Base-by-base conservation (phyloP, 1,140 invertebrate genomes). In the Notospermus geniculatus region DNA sequence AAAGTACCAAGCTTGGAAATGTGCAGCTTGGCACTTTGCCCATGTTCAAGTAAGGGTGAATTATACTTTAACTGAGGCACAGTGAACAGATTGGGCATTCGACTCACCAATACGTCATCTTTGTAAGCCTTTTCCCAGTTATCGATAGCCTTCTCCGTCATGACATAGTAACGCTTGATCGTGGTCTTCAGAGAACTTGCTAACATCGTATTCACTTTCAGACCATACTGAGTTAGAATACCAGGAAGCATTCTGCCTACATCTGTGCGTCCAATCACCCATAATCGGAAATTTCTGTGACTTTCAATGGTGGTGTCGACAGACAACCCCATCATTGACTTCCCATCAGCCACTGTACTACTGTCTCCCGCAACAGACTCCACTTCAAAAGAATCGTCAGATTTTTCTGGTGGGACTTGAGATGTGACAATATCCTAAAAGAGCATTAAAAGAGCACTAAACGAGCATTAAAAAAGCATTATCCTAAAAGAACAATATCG, bases 241-340 rank as follows among this genome's bases (percentile, higher is more conserved):
- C 74, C 73, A 68, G 75, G 75, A 28, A 77, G 66, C 22, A 72
- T 63, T 25, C 70, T 64, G 9, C 67, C 67, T 23, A 56, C 65
- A 39, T 73, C 68, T 7, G 70, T 66, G 46, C 66, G 63, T 17
- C 72, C 74, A 13, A 71, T 74, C 22, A 76, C 68, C 76, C 76
- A 78, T 9, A 78, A 62, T 22, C 76, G 61, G 66, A 78, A 78
- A 9, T 50, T 67, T 13, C 67, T 56, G 36, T 71, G 59, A 9
- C 74, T 72, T 1, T 27, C 54, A 58, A 19, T 45, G 5, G 29
- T 25, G 43, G 9, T 29, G 17, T 55, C 54, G 11, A 55, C 27
- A 7, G 25, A 27, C 27, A 27, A 7, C 7, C n/a, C 54, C 54
- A 55, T 55, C 22, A 55, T 55, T 9, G 22, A 55, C 13, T n/a